phyloP scores from a whole-genome alignment of 2,113 vertebrate genomes.

The Phalacrocorax pelagicus region DNA sequence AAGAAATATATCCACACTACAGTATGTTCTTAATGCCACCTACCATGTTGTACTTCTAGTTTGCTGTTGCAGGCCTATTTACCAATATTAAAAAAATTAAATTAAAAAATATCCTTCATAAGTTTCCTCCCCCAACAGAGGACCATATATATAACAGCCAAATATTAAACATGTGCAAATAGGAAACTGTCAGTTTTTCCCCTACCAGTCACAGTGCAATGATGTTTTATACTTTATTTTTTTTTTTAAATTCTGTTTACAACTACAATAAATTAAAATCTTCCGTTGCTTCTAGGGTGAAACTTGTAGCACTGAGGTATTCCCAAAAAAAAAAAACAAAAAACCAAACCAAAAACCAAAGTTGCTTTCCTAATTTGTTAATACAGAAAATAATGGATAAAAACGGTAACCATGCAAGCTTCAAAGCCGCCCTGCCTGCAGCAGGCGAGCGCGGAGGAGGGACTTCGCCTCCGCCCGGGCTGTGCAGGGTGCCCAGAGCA shows the following conservation, averaged over 20 bases:
- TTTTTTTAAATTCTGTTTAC: conserved; percentile 84
- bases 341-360: not conserved
- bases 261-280: conserved; percentile 94
- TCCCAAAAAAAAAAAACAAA: conserved; percentile 78
- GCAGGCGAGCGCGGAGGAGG: conserved; percentile 45
- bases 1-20: conserved; percentile 85
- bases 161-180: conserved; percentile 97
- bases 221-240: conserved; percentile 84
- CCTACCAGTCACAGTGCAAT: conserved; percentile 98
- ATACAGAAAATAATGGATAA: conserved; percentile 75
- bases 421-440: not conserved
- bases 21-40: conserved; percentile 85
- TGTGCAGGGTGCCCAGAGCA: conserved; percentile 45
- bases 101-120: conserved; percentile 93
- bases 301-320: conserved; percentile 98
- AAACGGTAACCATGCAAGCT: conserved; percentile 56
- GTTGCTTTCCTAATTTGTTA: conserved; percentile 85
- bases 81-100: conserved; percentile 85
- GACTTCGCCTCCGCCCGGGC: not conserved
- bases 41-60: conserved; percentile 80
- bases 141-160: conserved; percentile 91
- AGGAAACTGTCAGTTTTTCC: conserved; percentile 93
- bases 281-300: conserved; percentile 86
- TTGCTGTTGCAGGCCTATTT: conserved; percentile 83
- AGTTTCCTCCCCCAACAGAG: conserved; percentile 85